Evolutionary conservation across 92 coral and sea anemone species (phyloP), one percentile per base, ranked within the genome.

Genomic region (Paramuricea clavata): DNA sequence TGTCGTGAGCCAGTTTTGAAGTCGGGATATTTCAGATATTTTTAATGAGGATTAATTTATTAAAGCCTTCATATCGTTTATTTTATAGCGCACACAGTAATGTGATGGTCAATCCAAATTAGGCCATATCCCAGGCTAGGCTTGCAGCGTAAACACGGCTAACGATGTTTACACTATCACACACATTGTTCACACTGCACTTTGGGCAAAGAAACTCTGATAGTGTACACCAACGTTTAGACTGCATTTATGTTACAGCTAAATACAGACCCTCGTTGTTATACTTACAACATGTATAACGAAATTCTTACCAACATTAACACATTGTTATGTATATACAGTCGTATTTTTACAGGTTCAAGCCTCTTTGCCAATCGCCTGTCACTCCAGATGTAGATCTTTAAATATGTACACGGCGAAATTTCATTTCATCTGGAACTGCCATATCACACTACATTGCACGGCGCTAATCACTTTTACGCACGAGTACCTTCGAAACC

Each of bases 121-220:
- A n/a, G n/a, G n/a, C n/a, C n/a, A n/a, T n/a, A n/a, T n/a, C n/a
- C n/a, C n/a, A n/a, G n/a, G n/a, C n/a, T n/a, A n/a, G n/a, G n/a
- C n/a, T n/a, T n/a, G n/a, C n/a, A n/a, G n/a, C n/a, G n/a, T n/a
- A n/a, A n/a, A n/a, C n/a, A n/a, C n/a, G n/a, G n/a, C n/a, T 21
- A 16, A 54, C 62, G 44, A 39, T 39, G 44, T 4, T 39, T 39
- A 39, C n/a, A n/a, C n/a, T n/a, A n/a, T n/a, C n/a, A n/a, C n/a
- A n/a, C n/a, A n/a, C n/a, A n/a, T n/a, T n/a, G n/a, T n/a, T 39
- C 44, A 17, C 62, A 54, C 7, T 21, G 11, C 17, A 54, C 23
- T 54, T 65, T 65, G 72, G 28, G 27, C 39, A 33, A 65, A 65
- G 72, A 65, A 65, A 65, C 31, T 65, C 28, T 65, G 39, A 65